Base-by-base conservation (phyloP, 2,797 vertebrate species). In the Clarias fuscus region DNA sequence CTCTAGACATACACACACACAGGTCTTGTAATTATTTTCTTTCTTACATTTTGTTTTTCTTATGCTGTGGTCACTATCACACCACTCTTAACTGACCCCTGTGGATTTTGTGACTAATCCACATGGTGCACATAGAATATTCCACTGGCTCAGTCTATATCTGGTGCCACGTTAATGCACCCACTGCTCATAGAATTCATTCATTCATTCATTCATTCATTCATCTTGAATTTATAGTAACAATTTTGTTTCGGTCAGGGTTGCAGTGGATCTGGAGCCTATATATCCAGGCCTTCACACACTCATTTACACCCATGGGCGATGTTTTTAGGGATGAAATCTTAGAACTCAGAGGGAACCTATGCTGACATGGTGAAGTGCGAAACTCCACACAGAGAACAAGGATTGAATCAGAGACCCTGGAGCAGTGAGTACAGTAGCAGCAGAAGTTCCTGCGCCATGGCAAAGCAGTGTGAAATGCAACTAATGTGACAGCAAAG, bases 21-120 rank as follows among this genome's bases (percentile, higher is more conserved):
- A 33, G 24, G 24, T 7, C 7, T 24, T 48, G 27, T 48, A 65
- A 81, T 81, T 53, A 81, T 67, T 80, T 43, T 14, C 7, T 1
- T 43, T 80, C 11, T 80, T 40, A 43, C 5, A 64, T 62, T 67
- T 81, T 67, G 61, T 67, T 67, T 82, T 48, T 53, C 24, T 81
- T 43, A 48, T 48, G 62, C 7, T 7, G 48, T 48, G 40, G 61
- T 10, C 20, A 43, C 37, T 64, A 40, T 53, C 40, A 67, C 24
- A 27, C 14, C 24, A 48, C 22, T 61, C 33, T 24, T 7, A 5
- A n/a, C 30, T 62, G 30, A 18, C 56, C 30, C 58, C 18, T 43
- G 33, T n/a, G n/a, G 59, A 5, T 40, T 1, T 61, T 59, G 18
- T 78, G 18, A 78, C 24, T 56, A 22, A 14, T 53, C 2, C 72